Percentiles rank a stretch among this genome's conserved stretches.
phyloP scores from a whole-genome alignment of 2,113 vertebrate genomes.

The Macaca fascicularis region DNA sequence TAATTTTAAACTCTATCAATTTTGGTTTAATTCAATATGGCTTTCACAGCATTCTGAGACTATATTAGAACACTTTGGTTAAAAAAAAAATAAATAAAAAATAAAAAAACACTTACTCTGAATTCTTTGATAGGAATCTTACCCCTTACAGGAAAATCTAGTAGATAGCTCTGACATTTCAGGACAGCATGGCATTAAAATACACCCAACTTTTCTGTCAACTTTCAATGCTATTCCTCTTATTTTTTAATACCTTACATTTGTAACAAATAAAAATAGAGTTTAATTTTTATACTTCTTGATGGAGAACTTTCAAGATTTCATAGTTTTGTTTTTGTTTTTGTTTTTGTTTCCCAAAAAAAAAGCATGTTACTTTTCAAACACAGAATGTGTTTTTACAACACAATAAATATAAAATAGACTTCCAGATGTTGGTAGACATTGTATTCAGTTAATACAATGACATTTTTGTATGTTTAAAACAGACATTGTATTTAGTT shows the following conservation, averaged over 20 bases:
- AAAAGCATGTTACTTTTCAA: not conserved
- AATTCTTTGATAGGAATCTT: conserved; percentile 41
- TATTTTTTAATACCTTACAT: not conserved
- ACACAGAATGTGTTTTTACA: not conserved
- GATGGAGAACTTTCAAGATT: not conserved
- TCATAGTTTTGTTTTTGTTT: not conserved
- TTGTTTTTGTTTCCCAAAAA: too few species aligned
- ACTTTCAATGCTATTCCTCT: not conserved
- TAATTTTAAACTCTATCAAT: too few species aligned
- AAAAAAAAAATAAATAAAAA: too few species aligned
- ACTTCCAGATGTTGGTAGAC: not conserved
- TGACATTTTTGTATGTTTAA: not conserved
- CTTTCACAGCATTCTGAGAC: conserved; percentile 39
- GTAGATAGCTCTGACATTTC: conserved; percentile 20
- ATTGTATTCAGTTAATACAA: not conserved
- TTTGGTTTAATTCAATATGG: conserved; percentile 30
- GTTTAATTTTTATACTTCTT: conserved; percentile 34
- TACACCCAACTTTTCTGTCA: not conserved
- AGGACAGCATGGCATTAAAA: conserved; percentile 12
- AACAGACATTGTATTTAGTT: not conserved
- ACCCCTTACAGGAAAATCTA: not conserved
- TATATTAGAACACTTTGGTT: not conserved
- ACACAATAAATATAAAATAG: not conserved
- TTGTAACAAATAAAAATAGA: not conserved
- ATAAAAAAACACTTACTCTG: not conserved